A percentile compares a stretch with the other conserved stretches of the same genome.
Conservation (phyloP, 2,113 vertebrate genomes). For the Perccottus glenii region DNA sequence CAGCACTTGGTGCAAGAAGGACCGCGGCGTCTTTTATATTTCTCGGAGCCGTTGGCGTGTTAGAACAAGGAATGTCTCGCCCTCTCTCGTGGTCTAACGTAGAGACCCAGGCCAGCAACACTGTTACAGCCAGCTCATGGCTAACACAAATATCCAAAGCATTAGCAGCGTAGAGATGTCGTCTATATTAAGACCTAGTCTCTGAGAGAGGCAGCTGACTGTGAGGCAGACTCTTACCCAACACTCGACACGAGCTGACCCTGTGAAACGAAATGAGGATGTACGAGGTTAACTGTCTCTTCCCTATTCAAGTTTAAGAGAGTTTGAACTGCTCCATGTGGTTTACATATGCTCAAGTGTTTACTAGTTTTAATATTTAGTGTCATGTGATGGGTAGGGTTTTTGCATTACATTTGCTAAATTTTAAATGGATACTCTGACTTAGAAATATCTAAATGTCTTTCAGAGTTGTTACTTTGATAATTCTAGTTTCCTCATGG, state of each 20-base stretch:
- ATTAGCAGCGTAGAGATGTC: constrained; percentile 6
- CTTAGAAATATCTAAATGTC: too few species aligned
- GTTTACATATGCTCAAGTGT: neutral
- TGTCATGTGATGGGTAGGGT: neutral
- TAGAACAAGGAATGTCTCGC: constrained; percentile 49
- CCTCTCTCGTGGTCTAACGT: constrained; percentile 16
- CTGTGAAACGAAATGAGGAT: neutral
- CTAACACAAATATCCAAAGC: constrained; percentile 38
- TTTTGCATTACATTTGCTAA: too few species aligned
- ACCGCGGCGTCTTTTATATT: constrained; percentile 35
- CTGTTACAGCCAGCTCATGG: constrained; percentile 23
- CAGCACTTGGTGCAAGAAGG: neutral
- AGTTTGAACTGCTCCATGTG: neutral
- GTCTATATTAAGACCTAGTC: constrained; percentile 71
- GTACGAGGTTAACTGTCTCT: neutral
- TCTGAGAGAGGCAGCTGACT: constrained; percentile 70
- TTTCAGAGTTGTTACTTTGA: too few species aligned
- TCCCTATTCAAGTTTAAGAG: neutral
- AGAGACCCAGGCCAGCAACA: constrained; percentile 14
- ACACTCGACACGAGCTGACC: constrained; percentile 14
- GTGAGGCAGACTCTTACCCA: constrained; percentile 50
- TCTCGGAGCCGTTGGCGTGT: constrained; percentile 28
- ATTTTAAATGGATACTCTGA: too few species aligned
- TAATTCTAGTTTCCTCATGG: too few species aligned
- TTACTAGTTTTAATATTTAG: neutral